Evolutionary conservation across 2,797 vertebrate genomes (phyloP).

Genomic region (Pangasius krempfi): DNA sequence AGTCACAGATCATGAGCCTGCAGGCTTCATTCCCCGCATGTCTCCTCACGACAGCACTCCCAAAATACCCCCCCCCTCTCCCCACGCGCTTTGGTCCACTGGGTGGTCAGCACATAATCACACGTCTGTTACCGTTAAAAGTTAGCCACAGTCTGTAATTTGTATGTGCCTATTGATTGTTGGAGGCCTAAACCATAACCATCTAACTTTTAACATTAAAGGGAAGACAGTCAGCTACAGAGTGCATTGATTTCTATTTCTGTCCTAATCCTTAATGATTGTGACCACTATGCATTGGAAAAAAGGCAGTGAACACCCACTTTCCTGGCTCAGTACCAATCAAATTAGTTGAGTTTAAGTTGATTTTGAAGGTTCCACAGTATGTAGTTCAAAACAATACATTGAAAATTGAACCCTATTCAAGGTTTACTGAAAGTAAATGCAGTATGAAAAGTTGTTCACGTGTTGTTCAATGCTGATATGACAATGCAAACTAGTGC

Average conservation of each 20-base stretch:
- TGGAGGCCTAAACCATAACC: conserved; percentile 4
- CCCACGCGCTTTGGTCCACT: conserved; percentile 21
- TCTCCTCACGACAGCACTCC: conserved; percentile 47
- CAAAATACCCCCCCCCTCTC: conserved; percentile 49
- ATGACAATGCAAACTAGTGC: neutral
- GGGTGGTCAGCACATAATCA: conserved; percentile 43
- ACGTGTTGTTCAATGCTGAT: neutral
- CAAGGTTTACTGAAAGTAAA: neutral
- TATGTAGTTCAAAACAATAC: neutral
- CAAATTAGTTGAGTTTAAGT: neutral
- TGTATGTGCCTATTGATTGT: conserved; percentile 16
- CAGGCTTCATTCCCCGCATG: conserved; percentile 53
- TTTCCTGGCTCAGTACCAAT: neutral
- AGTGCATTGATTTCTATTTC: conserved; percentile 8
- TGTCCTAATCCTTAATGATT: neutral
- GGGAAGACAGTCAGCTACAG: neutral
- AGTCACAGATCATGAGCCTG: conserved; percentile 75
- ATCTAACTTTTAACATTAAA: neutral
- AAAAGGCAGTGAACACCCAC: neutral
- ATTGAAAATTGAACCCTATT: neutral
- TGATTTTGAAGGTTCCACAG: neutral
- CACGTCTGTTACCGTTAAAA: conserved; percentile 3
- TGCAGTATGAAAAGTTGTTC: neutral
- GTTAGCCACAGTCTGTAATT: conserved; percentile 32
- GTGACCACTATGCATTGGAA: neutral